Evolutionary conservation across 2,113 vertebrate genomes (phyloP).

Genomic region (Azemiops feae): DNA sequence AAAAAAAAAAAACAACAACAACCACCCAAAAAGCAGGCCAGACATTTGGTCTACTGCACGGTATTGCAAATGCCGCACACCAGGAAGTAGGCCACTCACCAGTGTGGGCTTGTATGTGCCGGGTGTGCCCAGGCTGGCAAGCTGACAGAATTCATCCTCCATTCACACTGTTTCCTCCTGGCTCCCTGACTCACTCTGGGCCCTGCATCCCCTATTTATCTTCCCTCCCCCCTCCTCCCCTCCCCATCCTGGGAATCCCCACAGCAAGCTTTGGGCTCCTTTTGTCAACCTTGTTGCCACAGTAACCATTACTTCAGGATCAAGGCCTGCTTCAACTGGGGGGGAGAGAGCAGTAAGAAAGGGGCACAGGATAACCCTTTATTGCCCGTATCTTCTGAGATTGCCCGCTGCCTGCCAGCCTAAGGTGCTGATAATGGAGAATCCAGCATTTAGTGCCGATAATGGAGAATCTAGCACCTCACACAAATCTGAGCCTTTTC

Average conservation of each 20-base stretch:
- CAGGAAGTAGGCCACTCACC: neutral
- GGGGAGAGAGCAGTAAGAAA: neutral
- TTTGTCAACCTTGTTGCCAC: constrained; percentile 46
- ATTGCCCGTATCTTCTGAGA: constrained; percentile 8
- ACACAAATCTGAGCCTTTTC: neutral
- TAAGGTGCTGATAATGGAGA: neutral
- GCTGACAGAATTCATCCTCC: neutral
- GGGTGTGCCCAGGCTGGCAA: neutral
- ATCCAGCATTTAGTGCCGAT: no score
- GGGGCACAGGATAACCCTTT: constrained; percentile 32
- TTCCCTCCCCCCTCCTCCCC: neutral
- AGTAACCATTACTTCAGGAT: constrained; percentile 56
- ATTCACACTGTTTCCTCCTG: neutral
- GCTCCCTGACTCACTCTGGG: constrained; percentile 11
- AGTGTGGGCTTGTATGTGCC: neutral
- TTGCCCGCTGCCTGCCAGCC: neutral
- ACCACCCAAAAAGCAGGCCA: neutral
- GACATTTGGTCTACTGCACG: neutral
- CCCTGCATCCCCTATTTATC: constrained; percentile 6
- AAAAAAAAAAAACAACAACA: neutral
- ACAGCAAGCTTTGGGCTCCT: constrained; percentile 30
- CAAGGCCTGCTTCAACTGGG: constrained; percentile 34
- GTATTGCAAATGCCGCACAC: neutral
- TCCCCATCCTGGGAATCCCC: constrained; percentile 18
- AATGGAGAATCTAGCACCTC: neutral